Percentiles rank a stretch among this genome's conserved stretches.
Evolutionary conservation across 2,888 invertebrate species (phyloP).

Genomic region (Mactromeris polynyma): DNA sequence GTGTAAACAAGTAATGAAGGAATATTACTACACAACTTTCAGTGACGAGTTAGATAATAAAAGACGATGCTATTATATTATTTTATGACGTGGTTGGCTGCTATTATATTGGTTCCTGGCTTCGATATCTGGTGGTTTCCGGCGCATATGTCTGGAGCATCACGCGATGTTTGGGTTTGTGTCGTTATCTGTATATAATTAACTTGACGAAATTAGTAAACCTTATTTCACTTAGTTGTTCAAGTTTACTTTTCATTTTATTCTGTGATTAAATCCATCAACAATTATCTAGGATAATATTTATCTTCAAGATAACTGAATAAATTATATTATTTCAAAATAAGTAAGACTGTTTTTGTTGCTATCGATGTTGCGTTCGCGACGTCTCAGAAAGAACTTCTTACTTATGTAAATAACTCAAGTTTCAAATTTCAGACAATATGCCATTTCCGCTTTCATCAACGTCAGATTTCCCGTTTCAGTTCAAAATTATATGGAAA

Average conservation of each 20-base stretch:
- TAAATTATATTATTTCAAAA: not conserved
- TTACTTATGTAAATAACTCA: not conserved
- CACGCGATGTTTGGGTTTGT: not conserved
- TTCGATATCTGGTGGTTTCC: not conserved
- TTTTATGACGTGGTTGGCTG: slow-evolving; percentile 3
- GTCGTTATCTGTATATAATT: not conserved
- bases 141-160: not conserved
- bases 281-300: not conserved
- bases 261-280: not conserved
- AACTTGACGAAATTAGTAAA: not conserved
- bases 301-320: not conserved
- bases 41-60: not conserved
- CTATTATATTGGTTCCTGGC: not conserved
- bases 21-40: not conserved
- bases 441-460: not conserved
- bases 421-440: slow-evolving; percentile 2
- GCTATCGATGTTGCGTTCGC: not conserved
- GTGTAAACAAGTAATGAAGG: not conserved
- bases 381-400: not conserved
- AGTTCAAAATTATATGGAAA: not conserved
- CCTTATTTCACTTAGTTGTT: not conserved
- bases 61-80: not conserved
- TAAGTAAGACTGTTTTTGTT: not conserved
- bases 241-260: not conserved
- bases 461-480: not conserved